phyloP scores from a whole-genome alignment of 2,797 vertebrate species.

The Limosa lapponica region DNA sequence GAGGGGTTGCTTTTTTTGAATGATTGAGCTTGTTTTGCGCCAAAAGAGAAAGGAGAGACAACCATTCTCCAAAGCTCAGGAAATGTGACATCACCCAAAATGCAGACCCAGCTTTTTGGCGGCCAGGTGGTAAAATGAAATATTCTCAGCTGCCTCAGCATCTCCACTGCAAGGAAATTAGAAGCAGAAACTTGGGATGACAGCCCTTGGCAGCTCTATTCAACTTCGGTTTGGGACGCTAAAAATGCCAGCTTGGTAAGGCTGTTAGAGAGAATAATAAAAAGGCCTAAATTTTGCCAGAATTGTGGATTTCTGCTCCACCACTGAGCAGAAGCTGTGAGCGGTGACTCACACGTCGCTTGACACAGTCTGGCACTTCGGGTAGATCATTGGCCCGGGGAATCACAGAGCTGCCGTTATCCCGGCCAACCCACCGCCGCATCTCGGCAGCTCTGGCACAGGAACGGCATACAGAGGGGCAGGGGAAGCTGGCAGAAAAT shows the following conservation, averaged over 20 bases:
- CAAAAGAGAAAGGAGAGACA: constrained; percentile 54
- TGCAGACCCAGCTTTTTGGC: constrained; percentile 39
- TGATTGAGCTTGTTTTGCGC: background rate
- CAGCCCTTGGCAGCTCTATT: constrained; percentile 49
- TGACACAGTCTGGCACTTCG: constrained; percentile 52
- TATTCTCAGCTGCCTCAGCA: constrained; percentile 58
- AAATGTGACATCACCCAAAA: constrained; percentile 64
- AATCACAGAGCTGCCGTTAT: background rate
- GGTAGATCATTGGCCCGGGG: background rate
- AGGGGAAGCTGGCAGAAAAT: background rate
- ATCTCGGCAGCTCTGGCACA: background rate
- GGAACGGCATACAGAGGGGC: background rate
- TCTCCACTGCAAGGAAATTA: constrained; percentile 66
- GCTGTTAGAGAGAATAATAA: constrained; percentile 43
- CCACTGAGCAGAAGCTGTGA: constrained; percentile 26
- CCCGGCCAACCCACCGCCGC: background rate
- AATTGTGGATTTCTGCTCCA: constrained; percentile 46
- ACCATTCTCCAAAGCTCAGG: constrained; percentile 37
- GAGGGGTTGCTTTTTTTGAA: constrained; percentile 39
- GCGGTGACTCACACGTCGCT: constrained; percentile 39
- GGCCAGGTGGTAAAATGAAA: constrained; percentile 56
- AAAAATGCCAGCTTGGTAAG: constrained; percentile 34
- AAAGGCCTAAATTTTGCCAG: constrained; percentile 51
- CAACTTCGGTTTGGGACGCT: background rate
- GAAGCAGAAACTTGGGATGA: constrained; percentile 59